Conservation (phyloP, 1,140 invertebrate species). For the Chlorops oryzae region DNA sequence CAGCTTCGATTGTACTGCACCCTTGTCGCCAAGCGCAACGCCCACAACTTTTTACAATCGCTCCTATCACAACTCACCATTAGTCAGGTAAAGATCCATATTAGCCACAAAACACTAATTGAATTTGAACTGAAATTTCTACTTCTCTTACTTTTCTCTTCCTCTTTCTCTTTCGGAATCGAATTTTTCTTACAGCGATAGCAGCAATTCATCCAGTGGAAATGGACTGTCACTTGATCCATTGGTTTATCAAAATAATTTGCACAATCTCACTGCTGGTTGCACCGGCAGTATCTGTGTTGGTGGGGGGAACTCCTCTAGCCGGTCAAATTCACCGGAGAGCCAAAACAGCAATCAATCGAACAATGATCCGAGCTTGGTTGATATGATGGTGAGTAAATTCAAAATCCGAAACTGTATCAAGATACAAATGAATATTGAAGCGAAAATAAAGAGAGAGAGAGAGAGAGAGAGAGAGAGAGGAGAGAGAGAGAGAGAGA, state of each 20-base stretch:
- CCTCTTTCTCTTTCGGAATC: slow-evolving; percentile 5
- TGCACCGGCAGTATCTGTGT: slow-evolving; percentile 18
- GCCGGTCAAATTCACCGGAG: slow-evolving; percentile 55
- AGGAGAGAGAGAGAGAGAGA: too few relatives aligned
- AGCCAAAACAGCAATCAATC: slow-evolving; percentile 58
- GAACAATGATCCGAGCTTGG: slow-evolving; percentile 54
- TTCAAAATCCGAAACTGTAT: not conserved
- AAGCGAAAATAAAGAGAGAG: too few relatives aligned
- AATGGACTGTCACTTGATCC: slow-evolving; percentile 39
- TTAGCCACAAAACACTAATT: too few relatives aligned
- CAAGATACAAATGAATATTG: too few relatives aligned
- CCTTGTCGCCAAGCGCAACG: slow-evolving; percentile 53
- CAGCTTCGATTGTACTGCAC: slow-evolving; percentile 50
- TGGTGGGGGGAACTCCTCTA: slow-evolving; percentile 37
- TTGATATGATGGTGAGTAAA: slow-evolving; percentile 59
- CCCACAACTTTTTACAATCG: slow-evolving; percentile 51
- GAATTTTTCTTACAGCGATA: slow-evolving; percentile 33
- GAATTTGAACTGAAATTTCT: too few relatives aligned
- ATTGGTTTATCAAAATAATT: slow-evolving; percentile 33
- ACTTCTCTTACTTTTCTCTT: not conserved
- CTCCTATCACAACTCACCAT: slow-evolving; percentile 47
- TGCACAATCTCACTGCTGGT: slow-evolving; percentile 18
- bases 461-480: too few relatives aligned
- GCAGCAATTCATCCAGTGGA: slow-evolving; percentile 42
- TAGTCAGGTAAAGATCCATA: slow-evolving; percentile 44